Base-by-base conservation (phyloP, 2,797 vertebrate genomes). In the Falco peregrinus region DNA sequence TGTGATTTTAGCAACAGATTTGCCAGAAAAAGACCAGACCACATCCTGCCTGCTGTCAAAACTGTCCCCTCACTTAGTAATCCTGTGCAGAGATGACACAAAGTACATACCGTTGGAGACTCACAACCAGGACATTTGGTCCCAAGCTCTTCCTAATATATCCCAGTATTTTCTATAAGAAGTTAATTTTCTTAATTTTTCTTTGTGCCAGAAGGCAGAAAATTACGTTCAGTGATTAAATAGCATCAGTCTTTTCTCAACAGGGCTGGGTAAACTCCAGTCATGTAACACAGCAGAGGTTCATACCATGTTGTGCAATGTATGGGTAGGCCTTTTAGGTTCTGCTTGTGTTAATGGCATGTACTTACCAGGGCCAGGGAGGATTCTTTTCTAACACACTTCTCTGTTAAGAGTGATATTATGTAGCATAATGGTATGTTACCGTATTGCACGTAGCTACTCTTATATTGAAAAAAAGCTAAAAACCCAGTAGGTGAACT, bases 281-380 rank as follows among this genome's bases (percentile, higher is more conserved):
- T 29, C 3, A 1, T 70, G 39, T 83, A 33, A 67, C n/a, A 39
- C 4, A 35, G 64, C 24, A 83, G 76, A 77, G 19, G 13, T 25
- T 88, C 25, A 4, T 26, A 6, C 19, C 45, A 1, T 0, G 0
- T 17, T 9, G 2, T 74, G 39, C 7, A 7, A 47, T 39, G 7
- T 47, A n/a, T 43, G 76, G 31, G 43, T 45, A 45, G 43, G 11
- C 13, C 25, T 51, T 63, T 39, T 22, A 45, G 17, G 7, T 47
- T 41, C 70, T 83, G 16, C 26, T 51, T 77, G 3, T 77, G 9
- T 53, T 64, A 78, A 19, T 43, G 48, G 11, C 19, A 8, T n/a
- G 35, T 48, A 31, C n/a, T 37, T 45, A 15, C 5, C 54, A 20
- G 25, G 87, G 35, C 8, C 15, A 35, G 45, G 31, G 69, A 73